Evolutionary conservation across 2,113 vertebrate species (phyloP).

Genomic region (Ploceus nigricollis): DNA sequence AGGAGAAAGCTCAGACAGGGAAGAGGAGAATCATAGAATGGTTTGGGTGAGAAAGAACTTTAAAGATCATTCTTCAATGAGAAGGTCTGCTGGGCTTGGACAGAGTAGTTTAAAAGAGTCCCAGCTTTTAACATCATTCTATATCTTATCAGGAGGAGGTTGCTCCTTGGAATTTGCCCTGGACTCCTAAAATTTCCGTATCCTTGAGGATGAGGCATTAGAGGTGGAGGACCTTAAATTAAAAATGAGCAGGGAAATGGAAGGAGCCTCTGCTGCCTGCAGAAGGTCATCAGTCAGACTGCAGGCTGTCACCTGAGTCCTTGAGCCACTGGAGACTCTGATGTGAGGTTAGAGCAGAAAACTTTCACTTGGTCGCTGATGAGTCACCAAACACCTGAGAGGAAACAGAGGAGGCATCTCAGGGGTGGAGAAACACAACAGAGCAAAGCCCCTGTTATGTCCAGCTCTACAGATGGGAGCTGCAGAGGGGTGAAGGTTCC

Average conservation of each 20-base stretch:
- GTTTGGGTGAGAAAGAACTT: not conserved
- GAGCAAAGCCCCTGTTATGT: not conserved
- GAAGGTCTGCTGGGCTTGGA: not conserved
- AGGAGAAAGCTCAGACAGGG: not conserved
- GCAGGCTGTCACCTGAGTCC: not conserved
- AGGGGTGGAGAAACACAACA: not conserved
- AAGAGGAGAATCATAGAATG: not conserved
- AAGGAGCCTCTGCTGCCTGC: not conserved
- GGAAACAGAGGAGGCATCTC: not conserved
- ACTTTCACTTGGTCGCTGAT: not conserved
- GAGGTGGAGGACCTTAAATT: not conserved
- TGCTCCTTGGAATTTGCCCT: not conserved
- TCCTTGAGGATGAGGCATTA: not conserved
- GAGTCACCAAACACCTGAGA: not conserved
- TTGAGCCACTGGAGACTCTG: not conserved
- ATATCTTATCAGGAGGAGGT: fast-evolving
- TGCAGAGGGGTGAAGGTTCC: not conserved
- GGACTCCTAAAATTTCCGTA: not conserved
- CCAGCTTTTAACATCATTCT: not conserved
- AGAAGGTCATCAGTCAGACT: not conserved
- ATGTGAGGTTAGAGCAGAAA: not conserved
- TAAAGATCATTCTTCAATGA: not conserved
- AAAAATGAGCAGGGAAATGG: not conserved
- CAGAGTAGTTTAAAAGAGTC: no score
- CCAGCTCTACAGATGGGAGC: not conserved